Percentiles rank a stretch among this genome's conserved stretches.
phyloP scores from a whole-genome alignment of 2,888 invertebrate species.

The Perithous albicinctus region DNA sequence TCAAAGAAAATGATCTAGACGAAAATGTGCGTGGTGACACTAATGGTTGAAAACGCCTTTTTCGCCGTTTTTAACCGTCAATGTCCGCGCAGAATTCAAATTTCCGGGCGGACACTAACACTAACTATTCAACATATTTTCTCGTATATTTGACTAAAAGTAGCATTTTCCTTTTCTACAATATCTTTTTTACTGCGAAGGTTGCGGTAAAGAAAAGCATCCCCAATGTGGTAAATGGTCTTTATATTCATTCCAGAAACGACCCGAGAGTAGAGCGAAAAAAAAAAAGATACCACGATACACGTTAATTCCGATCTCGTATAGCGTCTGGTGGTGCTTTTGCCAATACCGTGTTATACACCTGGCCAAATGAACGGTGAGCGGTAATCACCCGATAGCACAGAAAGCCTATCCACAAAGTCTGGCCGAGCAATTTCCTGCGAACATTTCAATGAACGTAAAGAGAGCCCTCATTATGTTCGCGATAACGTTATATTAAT shows the following conservation, averaged over 20 bases:
- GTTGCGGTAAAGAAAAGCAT: not conserved
- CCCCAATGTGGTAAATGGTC: not conserved
- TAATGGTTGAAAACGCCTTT: no score
- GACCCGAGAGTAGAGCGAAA: conserved; percentile 7
- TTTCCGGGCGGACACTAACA: no score
- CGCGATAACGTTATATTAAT: conserved; percentile 75
- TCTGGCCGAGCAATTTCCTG: conserved; percentile 42
- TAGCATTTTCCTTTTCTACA: no score
- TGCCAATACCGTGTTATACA: conserved; percentile 26
- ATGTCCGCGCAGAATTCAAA: no score
- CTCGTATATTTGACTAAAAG: no score
- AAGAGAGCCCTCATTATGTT: conserved; percentile 73
- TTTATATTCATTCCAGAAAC: conserved; percentile 31
- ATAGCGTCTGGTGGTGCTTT: conserved; percentile 27
- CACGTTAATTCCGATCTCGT: conserved; percentile 44
- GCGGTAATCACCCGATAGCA: conserved; percentile 61
- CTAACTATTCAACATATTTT: no score
- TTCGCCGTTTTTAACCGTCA: no score
- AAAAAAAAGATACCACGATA: no score
- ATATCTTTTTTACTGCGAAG: no score
- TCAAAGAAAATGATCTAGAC: no score
- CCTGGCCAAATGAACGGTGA: conserved; percentile 22
- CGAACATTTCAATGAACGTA: conserved; percentile 66
- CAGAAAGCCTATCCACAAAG: conserved; percentile 24
- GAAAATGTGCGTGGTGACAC: no score